Base-by-base conservation (phyloP, 1,140 invertebrate species). In the Aphaenogaster ashmeadi region DNA sequence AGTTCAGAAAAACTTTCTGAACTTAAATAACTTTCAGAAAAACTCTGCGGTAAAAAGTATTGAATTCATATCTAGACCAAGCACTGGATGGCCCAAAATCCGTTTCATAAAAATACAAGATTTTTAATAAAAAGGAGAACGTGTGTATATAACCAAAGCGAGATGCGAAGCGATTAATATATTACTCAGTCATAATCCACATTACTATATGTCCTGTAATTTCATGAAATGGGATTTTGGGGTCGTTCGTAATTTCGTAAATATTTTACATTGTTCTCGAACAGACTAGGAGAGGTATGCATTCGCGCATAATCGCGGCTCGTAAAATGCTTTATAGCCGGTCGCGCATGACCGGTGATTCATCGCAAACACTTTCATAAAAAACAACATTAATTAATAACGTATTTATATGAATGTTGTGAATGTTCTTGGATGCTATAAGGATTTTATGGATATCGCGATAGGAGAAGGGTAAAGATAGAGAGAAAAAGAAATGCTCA, bases 361-460 rank as follows among this genome's bases (percentile, higher is more conserved):
- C 27, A 15, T 83, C 38, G 3, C 36, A n/a, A 33, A 74, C 18
- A n/a, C 11, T 56, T 44, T 36, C 52, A 36, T 83, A 60, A 83
- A 83, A 80, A 83, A 21, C 2, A 54, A 11, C 33, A 50, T 58
- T 71, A 74, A 83, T 18, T 83, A 83, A 74, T 60, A 58, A 60
- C 27, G 74, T 52, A 72, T 56, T n/a, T 80, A n/a, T 33, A 81
- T 41, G n/a, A 81, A 71, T 71, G 38, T 56, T 38, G 47, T 6
- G 5, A 71, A 41, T 47, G 15, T 81, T 18, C 21, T 71, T 66
- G 21, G 27, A 27, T 27, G 27, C 27, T 27, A 27, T 81, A 71
- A 81, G 38, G 27, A 33, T 69, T 81, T 81, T 69, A 81, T 41
- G 64, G 8, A 69, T 44, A 36, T 18, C 15, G 9, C 50, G 38